Percentiles rank a stretch among this genome's conserved stretches.
These are phyloP conservation scores for Polyommatus iphigenia DNA, from an alignment of 2,888 invertebrate genomes.

Conservation along the genomic window DNA sequence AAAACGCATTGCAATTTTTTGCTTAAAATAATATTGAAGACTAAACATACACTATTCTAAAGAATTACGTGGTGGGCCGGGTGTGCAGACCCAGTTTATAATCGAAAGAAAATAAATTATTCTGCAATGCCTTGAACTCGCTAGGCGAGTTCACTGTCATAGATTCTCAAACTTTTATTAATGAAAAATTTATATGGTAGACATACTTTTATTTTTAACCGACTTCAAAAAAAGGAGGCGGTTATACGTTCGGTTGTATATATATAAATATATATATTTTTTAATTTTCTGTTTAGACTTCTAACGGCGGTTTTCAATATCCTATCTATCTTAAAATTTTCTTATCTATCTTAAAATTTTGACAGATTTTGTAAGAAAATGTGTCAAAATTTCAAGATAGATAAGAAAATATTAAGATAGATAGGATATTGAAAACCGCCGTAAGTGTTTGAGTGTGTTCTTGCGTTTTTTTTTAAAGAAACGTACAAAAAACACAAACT, in stretches of 20 bases:
- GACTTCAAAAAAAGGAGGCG: no score
- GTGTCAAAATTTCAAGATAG: no score
- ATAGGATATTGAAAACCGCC: background rate
- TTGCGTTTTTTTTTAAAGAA: constrained; percentile 32
- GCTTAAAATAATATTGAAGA: constrained; percentile 22
- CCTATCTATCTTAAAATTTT: no score
- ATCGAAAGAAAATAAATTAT: constrained; percentile 34
- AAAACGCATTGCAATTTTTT: background rate
- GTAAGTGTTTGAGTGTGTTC: constrained; percentile 32
- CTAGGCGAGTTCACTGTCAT: no score
- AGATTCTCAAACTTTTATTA: no score
- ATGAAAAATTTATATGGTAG: no score
- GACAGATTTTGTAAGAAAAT: no score
- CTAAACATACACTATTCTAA: constrained; percentile 21
- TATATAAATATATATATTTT: no score
- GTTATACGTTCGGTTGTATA: no score
- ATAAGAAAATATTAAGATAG: no score
- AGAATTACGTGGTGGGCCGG: constrained; percentile 37
- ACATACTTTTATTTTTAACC: no score
- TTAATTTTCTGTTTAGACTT: constrained; percentile 8
- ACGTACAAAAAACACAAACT: constrained; percentile 32
- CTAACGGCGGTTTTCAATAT: background rate
- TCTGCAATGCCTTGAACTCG: constrained; percentile 7
- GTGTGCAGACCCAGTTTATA: constrained; percentile 37
- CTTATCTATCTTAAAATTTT: no score